Conservation (phyloP, 2,888 invertebrate genomes). For the Eustalomyia histrio region DNA sequence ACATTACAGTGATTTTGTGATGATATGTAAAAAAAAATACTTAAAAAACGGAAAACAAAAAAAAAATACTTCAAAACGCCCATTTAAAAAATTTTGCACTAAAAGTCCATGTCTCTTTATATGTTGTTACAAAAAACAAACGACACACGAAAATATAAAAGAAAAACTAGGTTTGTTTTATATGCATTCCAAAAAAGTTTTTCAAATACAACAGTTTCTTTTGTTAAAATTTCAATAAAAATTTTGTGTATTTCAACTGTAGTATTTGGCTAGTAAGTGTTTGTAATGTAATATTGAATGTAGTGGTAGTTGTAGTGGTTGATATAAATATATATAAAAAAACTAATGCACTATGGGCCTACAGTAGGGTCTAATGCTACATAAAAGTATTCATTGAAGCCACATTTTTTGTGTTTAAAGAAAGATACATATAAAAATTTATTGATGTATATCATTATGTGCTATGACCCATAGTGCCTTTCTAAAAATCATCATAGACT, state of each 20-base stretch:
- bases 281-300: not conserved
- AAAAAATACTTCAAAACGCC: slow-evolving; percentile 67
- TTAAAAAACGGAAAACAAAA: slow-evolving; percentile 68
- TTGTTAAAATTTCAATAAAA: slow-evolving; percentile 38
- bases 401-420: too few relatives aligned
- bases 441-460: too few relatives aligned
- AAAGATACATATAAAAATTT: too few relatives aligned
- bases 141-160: slow-evolving; percentile 1
- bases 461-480: too few relatives aligned
- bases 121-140: slow-evolving; percentile 18
- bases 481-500: not conserved
- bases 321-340: not conserved
- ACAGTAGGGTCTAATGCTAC: too few relatives aligned
- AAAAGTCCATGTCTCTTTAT: slow-evolving; percentile 31
- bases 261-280: slow-evolving; percentile 2
- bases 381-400: too few relatives aligned
- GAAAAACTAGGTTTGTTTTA: slow-evolving; percentile 35
- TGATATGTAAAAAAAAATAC: slow-evolving; percentile 67
- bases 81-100: slow-evolving; percentile 46
- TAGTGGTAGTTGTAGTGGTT: not conserved
- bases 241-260: slow-evolving; percentile 17
- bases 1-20: slow-evolving; percentile 75
- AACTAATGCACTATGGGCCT: too few relatives aligned
- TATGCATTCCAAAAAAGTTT: not conserved
- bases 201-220: slow-evolving; percentile 32